Conservation (phyloP, 2,113 vertebrate genomes). For the Cephalopterus ornatus region DNA sequence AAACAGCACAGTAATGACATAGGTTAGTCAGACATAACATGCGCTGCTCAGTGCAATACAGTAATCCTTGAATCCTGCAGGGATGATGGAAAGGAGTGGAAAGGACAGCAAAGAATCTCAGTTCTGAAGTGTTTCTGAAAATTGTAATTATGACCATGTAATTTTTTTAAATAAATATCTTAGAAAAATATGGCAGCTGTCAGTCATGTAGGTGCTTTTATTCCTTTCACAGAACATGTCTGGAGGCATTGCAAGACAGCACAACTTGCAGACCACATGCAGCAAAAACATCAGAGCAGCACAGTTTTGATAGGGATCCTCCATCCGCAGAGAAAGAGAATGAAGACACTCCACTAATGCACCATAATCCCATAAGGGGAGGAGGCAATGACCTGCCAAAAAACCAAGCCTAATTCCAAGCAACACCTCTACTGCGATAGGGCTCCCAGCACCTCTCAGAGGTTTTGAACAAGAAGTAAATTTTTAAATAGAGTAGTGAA, state of each 20-base stretch:
- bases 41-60: neutral
- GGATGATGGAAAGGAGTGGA: neutral
- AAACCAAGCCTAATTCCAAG: neutral
- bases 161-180: neutral
- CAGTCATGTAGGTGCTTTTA: neutral
- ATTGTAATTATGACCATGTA: neutral
- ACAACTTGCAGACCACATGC: rapidly evolving
- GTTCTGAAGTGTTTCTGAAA: neutral
- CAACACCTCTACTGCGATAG: neutral
- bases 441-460: neutral
- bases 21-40: neutral
- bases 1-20: neutral
- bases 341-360: neutral
- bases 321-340: rapidly evolving
- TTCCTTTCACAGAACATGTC: neutral
- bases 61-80: neutral
- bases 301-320: neutral
- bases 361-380: rapidly evolving
- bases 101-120: neutral
- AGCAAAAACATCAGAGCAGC: neutral
- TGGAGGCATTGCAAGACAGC: neutral
- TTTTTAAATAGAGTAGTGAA: neutral
- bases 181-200: neutral
- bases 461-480: neutral
- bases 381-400: neutral